Evolutionary conservation across 1,140 invertebrate genomes (phyloP).

Genomic region (Drosophila funebris): DNA sequence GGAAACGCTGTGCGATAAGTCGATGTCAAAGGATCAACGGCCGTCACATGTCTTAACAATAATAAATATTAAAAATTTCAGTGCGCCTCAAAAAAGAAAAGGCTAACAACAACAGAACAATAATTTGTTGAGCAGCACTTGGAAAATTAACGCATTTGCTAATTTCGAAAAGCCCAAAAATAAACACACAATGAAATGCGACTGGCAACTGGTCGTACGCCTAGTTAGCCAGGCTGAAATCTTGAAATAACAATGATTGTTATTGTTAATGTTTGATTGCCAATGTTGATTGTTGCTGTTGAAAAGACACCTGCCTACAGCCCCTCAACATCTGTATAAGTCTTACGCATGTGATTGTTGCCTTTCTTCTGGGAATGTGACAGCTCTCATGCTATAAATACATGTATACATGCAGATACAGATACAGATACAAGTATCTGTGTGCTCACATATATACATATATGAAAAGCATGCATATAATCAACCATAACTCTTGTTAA

Average conservation of each 20-base stretch:
- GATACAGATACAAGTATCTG: constrained; percentile 37
- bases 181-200: constrained; percentile 3
- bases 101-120: not conserved
- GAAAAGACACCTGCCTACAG: constrained; percentile 38
- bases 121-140: not conserved
- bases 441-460: constrained; percentile 18
- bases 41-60: constrained; percentile 6
- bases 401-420: not conserved
- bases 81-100: constrained; percentile 2
- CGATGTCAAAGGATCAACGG: constrained; percentile 25
- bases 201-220: constrained; percentile 8
- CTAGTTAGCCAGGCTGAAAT: constrained; percentile 2
- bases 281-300: constrained; percentile 12
- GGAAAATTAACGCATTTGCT: constrained; percentile 28
- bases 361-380: constrained; percentile 21
- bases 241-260: constrained; percentile 23
- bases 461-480: constrained; percentile 6
- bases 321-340: not conserved
- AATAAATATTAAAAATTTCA: not conserved
- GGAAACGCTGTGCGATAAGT: constrained; percentile 8
- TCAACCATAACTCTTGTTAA: constrained; percentile 54
- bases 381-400: constrained; percentile 24
- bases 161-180: constrained; percentile 20
- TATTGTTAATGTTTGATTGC: constrained; percentile 13
- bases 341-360: constrained; percentile 17